Conservation (phyloP, 2,797 vertebrate species). For the Loriculus beryllinus region DNA sequence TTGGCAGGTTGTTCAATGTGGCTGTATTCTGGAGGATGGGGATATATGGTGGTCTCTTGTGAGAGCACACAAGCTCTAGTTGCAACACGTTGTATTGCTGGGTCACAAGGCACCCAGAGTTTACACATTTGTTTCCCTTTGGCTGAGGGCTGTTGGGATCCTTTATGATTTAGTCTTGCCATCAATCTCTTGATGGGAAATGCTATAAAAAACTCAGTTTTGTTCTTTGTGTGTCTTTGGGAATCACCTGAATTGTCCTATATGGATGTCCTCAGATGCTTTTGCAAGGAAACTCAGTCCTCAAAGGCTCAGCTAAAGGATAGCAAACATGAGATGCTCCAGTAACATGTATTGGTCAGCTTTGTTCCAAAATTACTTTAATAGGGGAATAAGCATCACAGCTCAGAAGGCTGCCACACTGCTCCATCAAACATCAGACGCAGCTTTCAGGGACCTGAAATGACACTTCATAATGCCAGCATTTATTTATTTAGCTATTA, state of each 20-base stretch:
- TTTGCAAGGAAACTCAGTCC: neutral
- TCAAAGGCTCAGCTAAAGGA: neutral
- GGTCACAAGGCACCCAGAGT: neutral
- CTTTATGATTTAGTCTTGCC: neutral
- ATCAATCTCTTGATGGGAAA: neutral
- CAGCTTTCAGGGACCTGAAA: neutral
- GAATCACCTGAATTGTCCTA: neutral
- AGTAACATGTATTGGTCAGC: neutral
- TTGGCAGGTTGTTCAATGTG: neutral
- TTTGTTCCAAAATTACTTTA: neutral
- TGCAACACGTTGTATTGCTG: neutral
- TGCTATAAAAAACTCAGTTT: neutral
- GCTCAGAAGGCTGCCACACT: neutral
- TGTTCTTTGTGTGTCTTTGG: neutral
- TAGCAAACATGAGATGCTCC: neutral
- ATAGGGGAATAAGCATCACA: neutral
- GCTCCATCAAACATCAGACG: neutral
- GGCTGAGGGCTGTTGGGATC: neutral
- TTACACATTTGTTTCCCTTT: neutral
- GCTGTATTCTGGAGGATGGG: accelerated
- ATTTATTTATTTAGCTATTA: neutral
- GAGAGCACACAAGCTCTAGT: neutral
- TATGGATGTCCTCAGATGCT: neutral
- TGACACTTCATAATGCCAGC: neutral
- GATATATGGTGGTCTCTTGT: neutral